A percentile compares a stretch with the other conserved stretches of the same genome.
phyloP scores from a whole-genome alignment of 2,888 invertebrate genomes.

The Ecdyonurus torrentis region DNA sequence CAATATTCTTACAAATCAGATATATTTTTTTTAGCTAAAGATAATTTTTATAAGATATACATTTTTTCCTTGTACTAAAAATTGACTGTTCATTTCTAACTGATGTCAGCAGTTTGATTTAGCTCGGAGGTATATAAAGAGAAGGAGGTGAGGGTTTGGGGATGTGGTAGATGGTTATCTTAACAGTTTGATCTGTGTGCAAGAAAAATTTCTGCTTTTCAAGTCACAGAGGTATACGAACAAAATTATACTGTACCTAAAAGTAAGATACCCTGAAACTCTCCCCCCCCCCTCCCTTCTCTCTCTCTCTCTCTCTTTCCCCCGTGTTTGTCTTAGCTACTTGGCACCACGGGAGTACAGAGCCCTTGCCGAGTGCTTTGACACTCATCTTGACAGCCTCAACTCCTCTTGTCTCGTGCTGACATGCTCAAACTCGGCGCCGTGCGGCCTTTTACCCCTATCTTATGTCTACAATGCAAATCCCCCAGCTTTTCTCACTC shows the following conservation, averaged over 20 bases:
- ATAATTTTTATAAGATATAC: not conserved
- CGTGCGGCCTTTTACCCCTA: too few species aligned
- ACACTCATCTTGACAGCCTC: not conserved
- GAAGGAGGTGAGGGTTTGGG: too few species aligned
- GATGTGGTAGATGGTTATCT: too few species aligned
- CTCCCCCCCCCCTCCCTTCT: too few species aligned
- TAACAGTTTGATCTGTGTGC: not conserved
- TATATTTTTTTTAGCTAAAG: not conserved
- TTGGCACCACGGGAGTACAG: not conserved
- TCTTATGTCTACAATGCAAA: not conserved
- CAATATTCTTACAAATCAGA: too few species aligned
- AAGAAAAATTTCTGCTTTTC: not conserved
- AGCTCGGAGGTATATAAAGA: not conserved
- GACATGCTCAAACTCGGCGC: not conserved
- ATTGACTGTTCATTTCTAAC: not conserved
- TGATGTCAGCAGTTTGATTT: not conserved
- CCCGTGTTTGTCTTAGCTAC: not conserved
- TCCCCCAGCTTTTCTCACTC: not conserved
- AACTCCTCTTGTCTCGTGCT: not conserved
- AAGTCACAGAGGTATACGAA: not conserved
- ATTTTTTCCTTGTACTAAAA: not conserved
- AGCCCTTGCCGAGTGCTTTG: not conserved
- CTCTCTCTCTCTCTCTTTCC: too few species aligned
- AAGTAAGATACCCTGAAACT: too few species aligned
- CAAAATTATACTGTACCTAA: too few species aligned